phyloP scores from a whole-genome alignment of 2,797 vertebrate genomes.

The Eleutherodactylus coqui region DNA sequence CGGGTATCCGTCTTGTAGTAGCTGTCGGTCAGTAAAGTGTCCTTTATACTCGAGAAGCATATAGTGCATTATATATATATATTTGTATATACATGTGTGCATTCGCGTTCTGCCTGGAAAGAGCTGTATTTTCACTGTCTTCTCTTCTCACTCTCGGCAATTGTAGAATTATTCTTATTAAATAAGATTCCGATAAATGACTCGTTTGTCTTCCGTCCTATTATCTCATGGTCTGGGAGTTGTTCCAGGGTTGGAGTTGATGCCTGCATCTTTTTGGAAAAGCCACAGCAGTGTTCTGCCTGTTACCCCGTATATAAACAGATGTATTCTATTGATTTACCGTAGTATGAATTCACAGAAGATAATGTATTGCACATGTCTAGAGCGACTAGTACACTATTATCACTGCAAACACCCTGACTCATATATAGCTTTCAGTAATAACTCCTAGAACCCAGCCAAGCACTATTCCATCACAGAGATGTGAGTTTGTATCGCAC shows the following conservation, averaged over 20 bases:
- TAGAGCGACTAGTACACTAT: too few species aligned
- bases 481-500: too few species aligned
- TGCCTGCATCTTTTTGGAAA: neutral
- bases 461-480: too few species aligned
- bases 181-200: conserved; percentile 34
- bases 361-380: too few species aligned
- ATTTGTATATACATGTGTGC: conserved; percentile 42
- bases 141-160: conserved; percentile 21
- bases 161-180: conserved; percentile 53
- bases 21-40: neutral
- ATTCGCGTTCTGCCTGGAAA: conserved; percentile 26
- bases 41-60: conserved; percentile 22
- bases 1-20: neutral
- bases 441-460: too few species aligned
- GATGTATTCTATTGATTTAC: too few species aligned
- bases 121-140: conserved; percentile 21
- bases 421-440: too few species aligned
- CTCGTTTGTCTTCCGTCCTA: neutral
- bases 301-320: neutral
- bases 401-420: too few species aligned
- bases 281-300: neutral
- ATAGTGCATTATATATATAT: conserved; percentile 32
- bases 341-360: too few species aligned
- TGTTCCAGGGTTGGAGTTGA: neutral
- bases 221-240: conserved; percentile 16